Evolutionary conservation across 2,113 vertebrate species (phyloP), one percentile per base, ranked within the genome.

Genomic region (Reinhardtius hippoglossoides): DNA sequence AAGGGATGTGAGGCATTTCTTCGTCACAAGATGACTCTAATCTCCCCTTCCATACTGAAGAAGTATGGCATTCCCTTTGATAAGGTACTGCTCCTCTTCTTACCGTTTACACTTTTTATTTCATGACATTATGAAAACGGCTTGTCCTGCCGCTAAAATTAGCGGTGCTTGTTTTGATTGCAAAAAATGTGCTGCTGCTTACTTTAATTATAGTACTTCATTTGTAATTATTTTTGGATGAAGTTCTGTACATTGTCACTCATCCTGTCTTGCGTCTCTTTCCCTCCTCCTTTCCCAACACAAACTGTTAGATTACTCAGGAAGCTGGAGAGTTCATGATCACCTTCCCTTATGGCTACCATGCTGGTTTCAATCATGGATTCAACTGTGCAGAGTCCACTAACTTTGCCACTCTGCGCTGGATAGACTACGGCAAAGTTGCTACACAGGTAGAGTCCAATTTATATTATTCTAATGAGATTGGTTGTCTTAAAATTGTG

Each of bases 361-460:
- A 99, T 78, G 97, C 98, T 71, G 98, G 98, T 61, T 99, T 98
- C 93, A 99, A 99, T 89, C 98, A 99, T 76, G 98, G 98, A 71
- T 99, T 98, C 93, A 99, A 99, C 91, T 99, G 98, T 90, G 98
- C 98, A 0, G 98, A 99, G 80, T 99, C 98, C 84, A 99, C 97
- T 78, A 99, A 99, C 91, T 99, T 99, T 90, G 98, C 98, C 81
- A 96, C 95, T 18, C 74, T 99, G 61, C 95, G 97, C 84, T 99
- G 98, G 98, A 98, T 99, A 87, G 96, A 99, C 93, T 99, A 99
- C 77, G 98, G 98, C 76, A 99, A 99, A 89, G 91, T 96, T 66
- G 97, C 98, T 26, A 94, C 93, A 16, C 94, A 95, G 94, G 94
- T 93, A 96, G 67, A 20, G 56, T 27, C 35, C 3, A 40, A 26